phyloP scores from a whole-genome alignment of 1,140 invertebrate species.

The Sminthurinus signatus region DNA sequence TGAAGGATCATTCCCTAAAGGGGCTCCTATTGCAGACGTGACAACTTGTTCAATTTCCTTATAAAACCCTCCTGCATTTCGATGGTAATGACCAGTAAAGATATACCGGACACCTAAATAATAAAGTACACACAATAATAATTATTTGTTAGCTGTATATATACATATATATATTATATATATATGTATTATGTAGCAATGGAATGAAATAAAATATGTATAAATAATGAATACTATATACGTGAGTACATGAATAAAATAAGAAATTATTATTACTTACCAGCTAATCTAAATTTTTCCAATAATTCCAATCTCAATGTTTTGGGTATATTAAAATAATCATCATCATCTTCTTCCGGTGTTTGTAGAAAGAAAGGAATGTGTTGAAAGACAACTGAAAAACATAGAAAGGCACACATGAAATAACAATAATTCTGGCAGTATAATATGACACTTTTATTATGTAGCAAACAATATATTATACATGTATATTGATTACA shows the following conservation, averaged over 20 bases:
- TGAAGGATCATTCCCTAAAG: constrained; percentile 47
- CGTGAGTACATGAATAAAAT: too few relatives aligned
- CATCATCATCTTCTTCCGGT: constrained; percentile 45
- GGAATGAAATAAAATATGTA: too few relatives aligned
- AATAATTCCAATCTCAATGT: constrained; percentile 46
- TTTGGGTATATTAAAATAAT: constrained; percentile 49
- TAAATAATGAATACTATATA: too few relatives aligned
- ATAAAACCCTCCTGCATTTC: constrained; percentile 50
- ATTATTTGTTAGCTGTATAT: too few relatives aligned
- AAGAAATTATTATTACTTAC: too few relatives aligned
- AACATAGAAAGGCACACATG: constrained; percentile 40
- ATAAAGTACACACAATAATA: constrained; percentile 9
- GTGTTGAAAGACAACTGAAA: constrained; percentile 53
- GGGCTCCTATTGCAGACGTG: constrained; percentile 52
- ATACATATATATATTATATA: background rate
- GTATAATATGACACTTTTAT: too few relatives aligned
- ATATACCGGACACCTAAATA: constrained; percentile 49
- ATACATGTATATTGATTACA: too few relatives aligned
- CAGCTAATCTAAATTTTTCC: constrained; percentile 47
- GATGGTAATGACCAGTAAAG: constrained; percentile 55
- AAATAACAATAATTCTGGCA: too few relatives aligned
- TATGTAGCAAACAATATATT: too few relatives aligned
- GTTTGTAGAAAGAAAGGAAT: constrained; percentile 52
- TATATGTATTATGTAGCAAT: constrained; percentile 1
- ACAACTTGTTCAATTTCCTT: constrained; percentile 50